A percentile compares a stretch with the other conserved stretches of the same genome.
phyloP scores from a whole-genome alignment of 2,113 vertebrate genomes.

The Smithornis capensis region DNA sequence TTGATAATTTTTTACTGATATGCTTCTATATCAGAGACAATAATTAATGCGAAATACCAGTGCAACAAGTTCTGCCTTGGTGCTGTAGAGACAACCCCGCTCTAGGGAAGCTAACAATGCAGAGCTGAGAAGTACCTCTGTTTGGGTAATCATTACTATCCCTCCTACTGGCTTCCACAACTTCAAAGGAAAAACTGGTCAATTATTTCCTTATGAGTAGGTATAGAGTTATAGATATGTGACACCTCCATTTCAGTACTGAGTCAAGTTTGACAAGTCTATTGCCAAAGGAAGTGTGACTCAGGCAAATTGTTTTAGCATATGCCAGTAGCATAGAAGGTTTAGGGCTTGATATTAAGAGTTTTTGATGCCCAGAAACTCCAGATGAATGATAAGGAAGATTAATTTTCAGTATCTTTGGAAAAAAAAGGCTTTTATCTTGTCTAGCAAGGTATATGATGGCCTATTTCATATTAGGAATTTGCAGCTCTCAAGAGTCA shows the following conservation, averaged over 20 bases:
- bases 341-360: background rate
- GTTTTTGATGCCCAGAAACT: background rate
- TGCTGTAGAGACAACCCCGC: background rate
- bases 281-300: background rate
- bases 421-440: background rate
- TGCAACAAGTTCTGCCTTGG: background rate
- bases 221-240: background rate
- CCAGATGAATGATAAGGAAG: background rate
- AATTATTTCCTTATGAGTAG: background rate
- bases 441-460: background rate
- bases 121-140: background rate
- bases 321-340: accelerated
- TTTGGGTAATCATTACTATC: background rate
- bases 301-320: background rate
- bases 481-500: background rate
- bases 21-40: background rate
- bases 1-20: background rate
- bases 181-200: background rate
- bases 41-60: background rate
- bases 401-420: background rate
- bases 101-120: background rate
- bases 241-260: background rate
- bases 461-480: background rate
- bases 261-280: background rate
- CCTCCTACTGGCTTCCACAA: background rate